A percentile compares a stretch with the other conserved stretches of the same genome.
phyloP scores from a whole-genome alignment of 1,140 invertebrate genomes.

The Saccostrea cuccullata region DNA sequence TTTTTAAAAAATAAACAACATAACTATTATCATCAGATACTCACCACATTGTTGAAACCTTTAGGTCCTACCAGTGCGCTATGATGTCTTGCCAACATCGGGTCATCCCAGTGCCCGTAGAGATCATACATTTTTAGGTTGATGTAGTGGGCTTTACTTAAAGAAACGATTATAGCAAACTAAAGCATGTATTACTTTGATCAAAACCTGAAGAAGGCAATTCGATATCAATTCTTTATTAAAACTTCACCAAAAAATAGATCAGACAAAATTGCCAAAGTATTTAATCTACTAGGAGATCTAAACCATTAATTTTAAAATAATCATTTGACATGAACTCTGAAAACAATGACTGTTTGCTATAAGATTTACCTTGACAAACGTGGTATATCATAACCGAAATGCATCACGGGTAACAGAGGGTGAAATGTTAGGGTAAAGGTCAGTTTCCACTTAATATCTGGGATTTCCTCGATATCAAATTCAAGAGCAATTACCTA shows the following conservation, averaged over 20 bases:
- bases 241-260: neutral
- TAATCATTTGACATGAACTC: neutral
- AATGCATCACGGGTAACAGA: conserved; percentile 9
- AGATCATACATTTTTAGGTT: conserved; percentile 50
- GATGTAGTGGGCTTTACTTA: conserved; percentile 45
- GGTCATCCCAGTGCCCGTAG: conserved; percentile 46
- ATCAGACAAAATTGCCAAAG: no score
- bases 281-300: no score
- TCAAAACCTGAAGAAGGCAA: neutral
- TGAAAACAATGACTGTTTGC: neutral
- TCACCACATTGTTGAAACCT: conserved; percentile 46
- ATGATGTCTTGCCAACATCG: conserved; percentile 40
- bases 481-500: conserved; percentile 49
- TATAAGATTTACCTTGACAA: conserved; percentile 33
- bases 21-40: neutral
- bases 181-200: neutral
- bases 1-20: neutral
- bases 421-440: conserved; percentile 45
- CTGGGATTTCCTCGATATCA: conserved; percentile 55
- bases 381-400: conserved; percentile 46
- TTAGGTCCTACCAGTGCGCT: conserved; percentile 42
- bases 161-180: neutral
- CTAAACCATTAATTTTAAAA: no score
- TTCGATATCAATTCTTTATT: neutral
- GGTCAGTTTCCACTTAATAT: conserved; percentile 46